These are phyloP conservation scores for Melopsittacus undulatus DNA, from an alignment of 2,797 vertebrate species.

Conservation along the genomic window DNA sequence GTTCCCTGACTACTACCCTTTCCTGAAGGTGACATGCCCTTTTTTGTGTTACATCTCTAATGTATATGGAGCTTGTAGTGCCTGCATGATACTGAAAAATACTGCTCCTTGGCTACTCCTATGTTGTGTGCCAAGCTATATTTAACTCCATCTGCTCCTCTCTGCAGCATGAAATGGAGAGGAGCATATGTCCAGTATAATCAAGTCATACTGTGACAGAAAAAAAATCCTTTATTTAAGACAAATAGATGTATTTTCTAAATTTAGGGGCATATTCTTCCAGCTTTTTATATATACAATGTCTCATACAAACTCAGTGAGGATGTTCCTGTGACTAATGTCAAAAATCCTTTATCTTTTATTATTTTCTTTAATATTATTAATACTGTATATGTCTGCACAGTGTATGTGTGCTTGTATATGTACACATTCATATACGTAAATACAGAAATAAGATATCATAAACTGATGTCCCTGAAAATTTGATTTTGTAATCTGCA, in stretches of 20 bases:
- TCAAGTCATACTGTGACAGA: background rate
- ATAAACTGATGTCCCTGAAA: background rate
- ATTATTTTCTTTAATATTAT: background rate
- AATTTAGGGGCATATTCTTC: background rate
- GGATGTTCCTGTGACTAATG: background rate
- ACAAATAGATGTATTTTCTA: background rate
- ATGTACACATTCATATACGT: background rate
- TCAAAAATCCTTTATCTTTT: background rate
- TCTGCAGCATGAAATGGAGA: conserved; percentile 16
- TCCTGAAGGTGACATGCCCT: conserved; percentile 61
- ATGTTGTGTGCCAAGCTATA: conserved; percentile 44
- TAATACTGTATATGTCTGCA: background rate
- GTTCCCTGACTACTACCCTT: conserved; percentile 40
- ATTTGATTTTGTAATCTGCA: background rate
- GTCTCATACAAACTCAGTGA: background rate
- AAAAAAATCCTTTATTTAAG: background rate
- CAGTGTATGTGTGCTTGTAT: background rate
- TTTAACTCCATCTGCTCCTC: conserved; percentile 59
- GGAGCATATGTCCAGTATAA: conserved; percentile 29
- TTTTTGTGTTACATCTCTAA: conserved; percentile 53
- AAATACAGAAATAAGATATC: background rate
- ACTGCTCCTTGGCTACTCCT: conserved; percentile 22
- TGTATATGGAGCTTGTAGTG: conserved; percentile 27
- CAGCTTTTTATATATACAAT: background rate
- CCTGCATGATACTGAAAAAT: background rate